Evolutionary conservation across 2,797 vertebrate genomes (phyloP), one percentile per base, ranked within the genome.

Genomic region (Sebastes trivittatus): DNA sequence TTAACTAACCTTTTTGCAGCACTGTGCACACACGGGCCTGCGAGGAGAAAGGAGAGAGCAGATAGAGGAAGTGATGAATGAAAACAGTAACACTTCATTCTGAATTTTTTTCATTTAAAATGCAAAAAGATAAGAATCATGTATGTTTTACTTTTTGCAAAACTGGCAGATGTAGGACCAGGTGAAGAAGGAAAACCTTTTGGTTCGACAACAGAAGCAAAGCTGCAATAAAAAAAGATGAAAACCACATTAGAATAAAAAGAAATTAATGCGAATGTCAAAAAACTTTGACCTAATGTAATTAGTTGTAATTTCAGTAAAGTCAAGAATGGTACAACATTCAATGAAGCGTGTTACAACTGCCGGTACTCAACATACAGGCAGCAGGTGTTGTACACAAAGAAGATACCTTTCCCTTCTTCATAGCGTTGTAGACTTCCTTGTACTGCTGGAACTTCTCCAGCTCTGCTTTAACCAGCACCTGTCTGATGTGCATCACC

Each of bases 371-470:
- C 2, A 5, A 9, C 5, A 64, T 14, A 25, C 25, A 55, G 49
- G 29, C 16, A 14, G 20, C n/a, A 3, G 4, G 62, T 29, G 8
- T 42, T 2, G 5, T 18, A 67, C n/a, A 72, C 20, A 2, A 65
- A 34, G 25, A 67, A 16, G 10, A 69, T 95, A 99, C 98, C 98
- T 99, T 99, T 93, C 98, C 98, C 95, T 99, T 99, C 94, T 99
- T 99, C 93, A 99, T 96, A 20, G 98, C 98, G 1, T 95, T 97
- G 94, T 99, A 99, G 93, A 99, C 82, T 9, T 99, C 98, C 95
- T 97, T 98, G 85, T 98, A 99, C 74, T 99, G 98, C 92, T 99
- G 98, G 92, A 98, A 99, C 91, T 99, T 99, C 94, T 99, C 98
- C 93, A 99, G 95, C 91, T 99, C 98, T 0, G 98, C 98, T 88